phyloP scores from a whole-genome alignment of 1,140 invertebrate species.

The Oedothorax gibbosus region DNA sequence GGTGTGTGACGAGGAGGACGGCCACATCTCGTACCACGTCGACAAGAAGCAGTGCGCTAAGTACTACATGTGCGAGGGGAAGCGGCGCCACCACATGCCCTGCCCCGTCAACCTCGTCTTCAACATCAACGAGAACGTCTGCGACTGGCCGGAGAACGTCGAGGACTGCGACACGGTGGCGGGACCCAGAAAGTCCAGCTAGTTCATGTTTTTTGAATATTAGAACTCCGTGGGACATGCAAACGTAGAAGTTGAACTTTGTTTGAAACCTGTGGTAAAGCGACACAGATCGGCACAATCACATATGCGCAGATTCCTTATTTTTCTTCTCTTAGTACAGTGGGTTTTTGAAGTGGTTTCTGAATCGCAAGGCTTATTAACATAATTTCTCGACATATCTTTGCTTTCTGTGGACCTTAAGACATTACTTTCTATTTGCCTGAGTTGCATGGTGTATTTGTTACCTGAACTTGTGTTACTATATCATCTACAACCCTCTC shows the following conservation, averaged over 20 bases:
- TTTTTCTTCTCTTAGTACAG: too few species aligned
- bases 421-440: too few species aligned
- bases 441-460: too few species aligned
- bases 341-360: too few species aligned
- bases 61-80: slow-evolving; percentile 96
- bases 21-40: slow-evolving; percentile 91
- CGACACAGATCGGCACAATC: slow-evolving; percentile 7
- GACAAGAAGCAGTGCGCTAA: slow-evolving; percentile 92
- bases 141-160: slow-evolving; percentile 96
- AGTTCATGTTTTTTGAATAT: not conserved
- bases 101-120: slow-evolving; percentile 94
- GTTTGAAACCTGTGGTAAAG: slow-evolving; percentile 12
- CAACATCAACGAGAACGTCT: slow-evolving; percentile 92
- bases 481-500: too few species aligned
- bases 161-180: slow-evolving; percentile 76
- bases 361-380: too few species aligned
- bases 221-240: not conserved
- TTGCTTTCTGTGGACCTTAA: too few species aligned
- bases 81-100: slow-evolving; percentile 91
- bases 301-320: too few species aligned
- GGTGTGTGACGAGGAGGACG: slow-evolving; percentile 90
- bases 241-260: slow-evolving; percentile 2
- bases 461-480: too few species aligned
- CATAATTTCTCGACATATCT: too few species aligned
- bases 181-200: slow-evolving; percentile 15